These are phyloP conservation scores for Leptothorax acervorum DNA, from an alignment of 2,888 invertebrate species.

Conservation along the genomic window DNA sequence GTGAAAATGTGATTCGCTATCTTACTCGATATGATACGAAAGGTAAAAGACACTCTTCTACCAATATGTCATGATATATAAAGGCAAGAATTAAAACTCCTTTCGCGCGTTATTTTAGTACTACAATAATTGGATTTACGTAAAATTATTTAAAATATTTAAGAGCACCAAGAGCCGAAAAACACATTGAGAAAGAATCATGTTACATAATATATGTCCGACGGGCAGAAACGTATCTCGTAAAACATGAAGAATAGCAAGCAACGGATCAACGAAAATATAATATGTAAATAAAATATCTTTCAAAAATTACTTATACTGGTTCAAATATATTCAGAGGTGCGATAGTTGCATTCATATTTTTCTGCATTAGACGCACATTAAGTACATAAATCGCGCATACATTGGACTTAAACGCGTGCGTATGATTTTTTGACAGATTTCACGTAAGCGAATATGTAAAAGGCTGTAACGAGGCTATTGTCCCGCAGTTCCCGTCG, in stretches of 20 bases:
- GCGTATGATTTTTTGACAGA: conserved; percentile 2
- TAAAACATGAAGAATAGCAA: background rate
- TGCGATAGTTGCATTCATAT: background rate
- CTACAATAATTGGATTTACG: background rate
- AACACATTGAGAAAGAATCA: background rate
- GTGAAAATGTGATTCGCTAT: background rate
- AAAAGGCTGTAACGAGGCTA: conserved; percentile 16
- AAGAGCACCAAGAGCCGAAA: background rate
- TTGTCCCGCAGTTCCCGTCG: conserved; percentile 19
- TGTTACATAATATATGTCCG: background rate
- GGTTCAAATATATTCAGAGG: no score
- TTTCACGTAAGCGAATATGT: background rate
- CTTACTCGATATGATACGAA: background rate
- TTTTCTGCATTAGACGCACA: background rate
- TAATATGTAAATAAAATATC: background rate
- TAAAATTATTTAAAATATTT: background rate
- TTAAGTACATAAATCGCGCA: background rate
- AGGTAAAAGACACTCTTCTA: background rate
- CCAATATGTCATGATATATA: background rate
- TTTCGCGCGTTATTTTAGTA: background rate
- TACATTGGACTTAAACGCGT: background rate
- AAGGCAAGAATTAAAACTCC: background rate
- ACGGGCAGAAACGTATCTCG: background rate
- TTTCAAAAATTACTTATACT: background rate
- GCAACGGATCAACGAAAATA: background rate